A percentile compares a stretch with the other conserved stretches of the same genome.
Evolutionary conservation across 2,113 vertebrate genomes (phyloP).

Genomic region (Steatornis caripensis): DNA sequence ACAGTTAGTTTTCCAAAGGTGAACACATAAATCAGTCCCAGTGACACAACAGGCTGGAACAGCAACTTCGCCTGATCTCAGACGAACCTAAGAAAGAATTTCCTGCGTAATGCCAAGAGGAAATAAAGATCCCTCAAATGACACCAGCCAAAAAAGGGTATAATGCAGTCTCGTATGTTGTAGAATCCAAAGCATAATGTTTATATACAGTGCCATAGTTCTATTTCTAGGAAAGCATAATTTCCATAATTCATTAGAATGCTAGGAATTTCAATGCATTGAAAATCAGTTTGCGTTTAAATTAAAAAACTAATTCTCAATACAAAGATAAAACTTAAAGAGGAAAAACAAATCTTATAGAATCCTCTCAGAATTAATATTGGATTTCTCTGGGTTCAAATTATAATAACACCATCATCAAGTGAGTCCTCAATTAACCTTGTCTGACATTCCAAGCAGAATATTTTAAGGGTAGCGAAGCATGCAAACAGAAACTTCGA

Average conservation of each 20-base stretch:
- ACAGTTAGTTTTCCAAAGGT: neutral
- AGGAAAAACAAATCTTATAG: constrained; percentile 1
- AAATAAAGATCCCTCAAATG: neutral
- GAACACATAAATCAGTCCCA: neutral
- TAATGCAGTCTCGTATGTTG: neutral
- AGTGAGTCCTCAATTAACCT: constrained; percentile 58
- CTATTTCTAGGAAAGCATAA: neutral
- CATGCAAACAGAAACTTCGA: constrained; percentile 41
- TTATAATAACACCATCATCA: constrained; percentile 26
- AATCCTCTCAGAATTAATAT: constrained; percentile 15
- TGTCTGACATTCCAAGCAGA: constrained; percentile 1
- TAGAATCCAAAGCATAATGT: neutral
- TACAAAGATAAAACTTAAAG: neutral
- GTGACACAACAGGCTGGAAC: neutral
- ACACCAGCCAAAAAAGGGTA: neutral
- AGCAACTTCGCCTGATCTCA: neutral
- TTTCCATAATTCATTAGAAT: neutral
- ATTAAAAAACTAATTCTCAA: neutral
- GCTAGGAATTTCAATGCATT: neutral
- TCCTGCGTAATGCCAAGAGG: neutral
- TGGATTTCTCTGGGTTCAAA: constrained; percentile 14
- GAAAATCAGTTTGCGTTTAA: constrained; percentile 2
- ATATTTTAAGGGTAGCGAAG: constrained; percentile 24
- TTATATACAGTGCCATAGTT: neutral
- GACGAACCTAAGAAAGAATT: neutral